Base-by-base conservation (phyloP, 2,888 invertebrate species). In the Eutolmus rufibarbis region DNA sequence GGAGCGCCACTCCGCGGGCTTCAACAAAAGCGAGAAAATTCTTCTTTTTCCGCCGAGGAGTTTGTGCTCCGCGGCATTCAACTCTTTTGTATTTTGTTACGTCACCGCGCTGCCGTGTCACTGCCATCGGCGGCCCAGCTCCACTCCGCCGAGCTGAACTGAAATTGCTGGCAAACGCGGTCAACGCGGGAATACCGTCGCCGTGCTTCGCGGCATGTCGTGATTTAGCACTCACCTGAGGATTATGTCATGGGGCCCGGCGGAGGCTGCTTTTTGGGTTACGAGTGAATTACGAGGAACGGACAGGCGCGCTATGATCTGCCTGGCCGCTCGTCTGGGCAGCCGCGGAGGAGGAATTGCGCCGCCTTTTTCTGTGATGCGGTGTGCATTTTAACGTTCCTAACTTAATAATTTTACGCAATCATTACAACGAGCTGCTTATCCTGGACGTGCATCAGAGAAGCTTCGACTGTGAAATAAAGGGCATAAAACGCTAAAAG, bases 61-160 rank as follows among this genome's bases (percentile, higher is more conserved):
- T 74, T 85, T n/a, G 74, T 28, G 66, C 28, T 74, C 28, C 16
- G 16, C 85, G 28, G 85, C 74, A 46, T 31, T n/a, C 14, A 85
- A 74, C 31, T 85, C 85, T 85, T 85, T 85, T 46, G 43, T 85
- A 74, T 74, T 85, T 85, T 46, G 74, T 85, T 85, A 74, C 74
- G 85, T 85, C 85, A 85, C 81, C 34, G 51, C 5, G 46, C 28
- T 2, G 28, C 51, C 34, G 28, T 16, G 56, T 56, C 34, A 9
- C 14, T 16, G 46, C 82, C 34, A 34, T 37, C 34, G 34, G 57
- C 51, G n/a, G 51, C 7, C 0, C 51, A n/a, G 51, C 51, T n/a
- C 0, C 7, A n/a, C 51, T 51, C 51, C 16, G 16, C n/a, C 16
- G 51, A 51, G 5, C 51, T 51, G 51, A 51, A 14, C 37, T 8